Percentiles rank a stretch among this genome's conserved stretches.
phyloP scores from a whole-genome alignment of 2,888 invertebrate species.

The Heliconius ismenius region DNA sequence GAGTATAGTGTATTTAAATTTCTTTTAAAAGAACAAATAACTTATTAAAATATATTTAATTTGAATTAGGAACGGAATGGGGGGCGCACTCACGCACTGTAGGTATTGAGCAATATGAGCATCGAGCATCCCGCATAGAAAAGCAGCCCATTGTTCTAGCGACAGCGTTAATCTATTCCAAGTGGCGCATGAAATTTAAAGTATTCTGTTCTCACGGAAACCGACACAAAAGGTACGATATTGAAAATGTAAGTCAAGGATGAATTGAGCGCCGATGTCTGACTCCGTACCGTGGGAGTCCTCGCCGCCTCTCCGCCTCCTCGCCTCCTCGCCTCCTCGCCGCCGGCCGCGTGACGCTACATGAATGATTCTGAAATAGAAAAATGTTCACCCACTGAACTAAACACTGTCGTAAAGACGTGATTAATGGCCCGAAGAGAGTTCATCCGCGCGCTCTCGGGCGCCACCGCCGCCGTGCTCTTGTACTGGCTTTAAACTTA shows the following conservation, averaged over 20 bases:
- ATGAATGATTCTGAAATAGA: conserved; percentile 44
- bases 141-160: conserved; percentile 38
- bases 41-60: neutral
- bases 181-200: conserved; percentile 59
- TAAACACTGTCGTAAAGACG: conserved; percentile 36
- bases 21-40: neutral
- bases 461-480: conserved; percentile 19
- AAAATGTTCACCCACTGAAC: conserved; percentile 40
- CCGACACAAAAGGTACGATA: conserved; percentile 75
- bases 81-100: neutral
- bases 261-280: conserved; percentile 63
- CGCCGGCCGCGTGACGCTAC: conserved; percentile 50
- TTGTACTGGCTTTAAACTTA: neutral
- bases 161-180: conserved; percentile 55
- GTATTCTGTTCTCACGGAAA: conserved; percentile 75
- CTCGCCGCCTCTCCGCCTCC: conserved; percentile 36
- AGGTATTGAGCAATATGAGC: conserved; percentile 8
- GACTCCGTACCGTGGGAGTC: conserved; percentile 70
- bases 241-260: conserved; percentile 78
- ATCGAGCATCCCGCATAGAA: conserved; percentile 23
- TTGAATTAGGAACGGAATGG: neutral
- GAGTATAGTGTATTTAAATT: neutral
- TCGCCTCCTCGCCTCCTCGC: neutral
- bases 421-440: conserved; percentile 33
- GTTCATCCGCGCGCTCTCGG: conserved; percentile 23